Evolutionary conservation across 2,888 invertebrate genomes (phyloP), one percentile per base, ranked within the genome.

Genomic region (Tetanocera ferruginea): DNA sequence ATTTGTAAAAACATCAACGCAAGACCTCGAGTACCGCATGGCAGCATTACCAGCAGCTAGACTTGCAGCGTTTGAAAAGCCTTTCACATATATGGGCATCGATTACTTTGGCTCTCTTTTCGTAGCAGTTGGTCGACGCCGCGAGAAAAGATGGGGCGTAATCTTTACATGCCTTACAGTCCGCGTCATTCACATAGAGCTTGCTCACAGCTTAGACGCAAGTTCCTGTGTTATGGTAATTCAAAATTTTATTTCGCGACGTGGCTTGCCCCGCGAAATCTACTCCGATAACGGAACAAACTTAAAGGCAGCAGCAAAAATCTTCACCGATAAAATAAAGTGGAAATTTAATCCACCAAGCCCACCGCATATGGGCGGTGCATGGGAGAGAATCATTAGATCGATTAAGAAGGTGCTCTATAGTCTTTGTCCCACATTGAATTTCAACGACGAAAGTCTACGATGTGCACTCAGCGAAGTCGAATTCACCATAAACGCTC

Each of bases 141-240:
- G 71, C 6, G 80, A 82, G 51, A 83, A 83, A 23, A 75, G 79
- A 60, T 83, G 80, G 82, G 81, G 80, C 5, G 81, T 78, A 19
- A 57, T 80, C 67, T 80, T 82, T 52, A 82, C 80, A 0, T 82
- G 81, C 55, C 64, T 82, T 11, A 80, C 80, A 9, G 52, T 78
- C 9, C 77, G 79, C n/a, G 80, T 74, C 0, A 64, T 79, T 1
- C 76, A 80, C 31, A 76, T 81, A 0, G 79, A 81, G 49, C 51
- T 81, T 25, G 79, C 81, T 9, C 79, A 79, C 28, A 81, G 77
- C 49, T 72, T 80, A 8, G 79, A 78, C 31, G 74, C 78, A 14
- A 67, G 74, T 6, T 80, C 76, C 28, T 72, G 70, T 17, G 23
- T 81, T 17, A 79, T 81, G 78, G 77, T 77, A 34, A 76, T 80